Conservation (phyloP, 2,888 invertebrate species). For the Camponotus fellah region DNA sequence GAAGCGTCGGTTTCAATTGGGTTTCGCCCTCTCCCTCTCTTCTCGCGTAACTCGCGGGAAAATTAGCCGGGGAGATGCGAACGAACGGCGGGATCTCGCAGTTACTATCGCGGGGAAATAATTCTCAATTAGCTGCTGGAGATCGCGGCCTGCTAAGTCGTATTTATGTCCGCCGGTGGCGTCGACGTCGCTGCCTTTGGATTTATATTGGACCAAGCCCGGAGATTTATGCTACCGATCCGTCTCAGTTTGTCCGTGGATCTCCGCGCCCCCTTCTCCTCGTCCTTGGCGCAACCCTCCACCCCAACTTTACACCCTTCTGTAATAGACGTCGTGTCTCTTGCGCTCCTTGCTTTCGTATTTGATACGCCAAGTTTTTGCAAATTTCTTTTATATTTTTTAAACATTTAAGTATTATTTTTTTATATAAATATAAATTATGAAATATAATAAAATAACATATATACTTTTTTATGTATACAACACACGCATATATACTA, state of each 20-base stretch:
- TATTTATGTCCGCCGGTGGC: conserved; percentile 82
- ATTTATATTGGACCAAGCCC: conserved; percentile 82
- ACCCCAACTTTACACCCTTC: conserved; percentile 19
- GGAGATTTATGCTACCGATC: conserved; percentile 85
- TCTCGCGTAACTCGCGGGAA: conserved; percentile 65
- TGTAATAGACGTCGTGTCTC: conserved; percentile 15
- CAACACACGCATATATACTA: too few relatives aligned
- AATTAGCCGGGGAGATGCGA: conserved; percentile 68
- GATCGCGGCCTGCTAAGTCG: conserved; percentile 80
- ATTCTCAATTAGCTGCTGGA: conserved; percentile 85
- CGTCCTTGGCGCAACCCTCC: conserved; percentile 35
- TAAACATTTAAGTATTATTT: background rate
- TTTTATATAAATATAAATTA: background rate
- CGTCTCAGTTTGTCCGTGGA: conserved; percentile 83
- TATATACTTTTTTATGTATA: too few relatives aligned
- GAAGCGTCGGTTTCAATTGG: conserved; percentile 60
- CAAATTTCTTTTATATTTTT: background rate
- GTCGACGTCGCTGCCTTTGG: conserved; percentile 65
- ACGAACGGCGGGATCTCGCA: conserved; percentile 34
- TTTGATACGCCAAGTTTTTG: background rate
- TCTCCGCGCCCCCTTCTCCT: conserved; percentile 60
- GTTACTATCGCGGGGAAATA: conserved; percentile 79
- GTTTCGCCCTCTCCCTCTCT: conserved; percentile 56
- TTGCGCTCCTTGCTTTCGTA: conserved; percentile 9
- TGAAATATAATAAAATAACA: too few relatives aligned